Base-by-base conservation (phyloP, 2,797 vertebrate species). In the Scolopax bukidnonensis region DNA sequence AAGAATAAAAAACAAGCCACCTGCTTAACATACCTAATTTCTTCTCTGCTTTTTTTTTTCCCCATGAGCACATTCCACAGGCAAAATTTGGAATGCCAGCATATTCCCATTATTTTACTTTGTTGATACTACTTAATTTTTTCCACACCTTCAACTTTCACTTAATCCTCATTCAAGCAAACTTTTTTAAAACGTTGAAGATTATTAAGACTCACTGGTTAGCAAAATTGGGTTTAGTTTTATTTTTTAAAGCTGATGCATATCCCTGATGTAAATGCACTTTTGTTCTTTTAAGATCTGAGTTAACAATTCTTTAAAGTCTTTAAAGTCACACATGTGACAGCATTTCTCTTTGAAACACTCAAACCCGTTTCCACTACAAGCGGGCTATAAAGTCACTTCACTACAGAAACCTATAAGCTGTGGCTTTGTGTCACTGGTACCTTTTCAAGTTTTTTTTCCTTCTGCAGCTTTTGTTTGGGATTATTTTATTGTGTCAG, bases 401-500 rank as follows among this genome's bases (percentile, higher is more conserved):
- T 71, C 48, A 47, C 30, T 38, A 50, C 51, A 71, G 76, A 94
- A 91, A 84, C 7, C 47, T 53, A 48, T 38, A 47, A 56, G 16
- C 38, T 87, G 73, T 0, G 16, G 9, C 70, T 92, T 17, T 4
- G 1, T 78, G 45, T 86, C 74, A 16, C 1, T 79, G 77, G 40
- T 83, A 28, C 33, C 24, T 38, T 61, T 94, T 82, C 74, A 45
- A 91, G 41, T 74, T 91, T 38, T 71, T 91, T 78, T 75, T n/a
- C 33, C 24, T 92, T 95, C 88, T 68, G 48, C 65, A 91, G 64
- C 76, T 87, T 96, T 95, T 90, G 28, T 79, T 73, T 38, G 45
- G 64, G 59, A 69, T 95, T 69, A 78, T 94, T 96, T 95, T 74
- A 69, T 94, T 88, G 76, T 97, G 92, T 95, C 85, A 88, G 18